Base-by-base conservation (phyloP, 2,113 vertebrate species). In the Pantherophis guttatus region DNA sequence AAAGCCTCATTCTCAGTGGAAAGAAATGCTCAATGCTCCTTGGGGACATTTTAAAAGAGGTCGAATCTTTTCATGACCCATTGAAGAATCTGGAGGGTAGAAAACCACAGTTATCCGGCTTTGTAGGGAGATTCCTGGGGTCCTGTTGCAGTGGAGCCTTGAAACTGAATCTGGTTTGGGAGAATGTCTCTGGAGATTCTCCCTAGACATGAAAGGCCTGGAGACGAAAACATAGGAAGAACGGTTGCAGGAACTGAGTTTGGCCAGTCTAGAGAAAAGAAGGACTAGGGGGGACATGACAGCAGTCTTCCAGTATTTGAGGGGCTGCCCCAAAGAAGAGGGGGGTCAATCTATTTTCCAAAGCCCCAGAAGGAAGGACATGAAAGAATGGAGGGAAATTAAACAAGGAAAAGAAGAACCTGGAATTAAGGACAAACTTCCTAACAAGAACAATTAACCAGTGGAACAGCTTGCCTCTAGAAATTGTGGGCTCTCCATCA, bases 21-120 rank as follows among this genome's bases (percentile, higher is more conserved):
- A 52, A 29, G 21, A 54, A 55, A 87, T 75, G 93, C 92, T 23
- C 91, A 89, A 44, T 75, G 62, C 12, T 94, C 39, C 58, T 89
- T 48, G 88, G 89, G 86, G 21, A 54, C 93, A 62, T 87, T 89
- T 39, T 1, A 75, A 88, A 91, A 92, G 81, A 11, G 5, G 17
- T 23, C 7, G 1, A 75, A 70, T 6, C n/a, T 48, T 86, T 87
- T 62, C 17, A 0, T 39, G 13, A 59, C 57, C 87, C 19, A 5
- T 0, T 29, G 44, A 62, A 87, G 57, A 39, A 92, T 23, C 50
- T 33, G 55, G 21, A 52, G 23, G 23, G 23, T 5, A 2, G 6
- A 57, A 24, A 21, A 7, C 7, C 33, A 21, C 15, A 9, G 33
- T 39, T 19, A 29, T 29, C 8, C 3, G 1, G 24, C 12, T 33